phyloP scores from a whole-genome alignment of 2,797 vertebrate genomes.

The Poeciliopsis gracilis region DNA sequence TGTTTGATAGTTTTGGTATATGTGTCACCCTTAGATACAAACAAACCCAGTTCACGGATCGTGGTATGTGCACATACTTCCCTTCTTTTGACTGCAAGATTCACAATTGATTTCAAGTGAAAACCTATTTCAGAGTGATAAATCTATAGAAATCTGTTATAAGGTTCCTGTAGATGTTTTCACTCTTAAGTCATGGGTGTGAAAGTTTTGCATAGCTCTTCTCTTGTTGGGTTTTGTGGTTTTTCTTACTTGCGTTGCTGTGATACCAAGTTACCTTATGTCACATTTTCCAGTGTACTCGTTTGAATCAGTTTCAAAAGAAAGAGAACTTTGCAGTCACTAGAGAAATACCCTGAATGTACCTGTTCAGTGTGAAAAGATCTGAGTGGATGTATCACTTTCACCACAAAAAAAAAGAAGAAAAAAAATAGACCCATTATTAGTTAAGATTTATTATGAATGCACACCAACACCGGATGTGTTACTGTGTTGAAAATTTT shows the following conservation, averaged over 20 bases:
- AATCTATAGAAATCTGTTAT: not conserved
- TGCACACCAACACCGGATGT: slow-evolving; percentile 58
- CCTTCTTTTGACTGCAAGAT: not conserved
- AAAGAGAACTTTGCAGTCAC: slow-evolving; percentile 5
- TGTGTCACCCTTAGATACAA: slow-evolving; percentile 40
- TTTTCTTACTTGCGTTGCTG: slow-evolving; percentile 32
- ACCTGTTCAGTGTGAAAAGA: not conserved
- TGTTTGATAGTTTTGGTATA: slow-evolving; percentile 56
- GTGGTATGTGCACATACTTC: slow-evolving; percentile 20
- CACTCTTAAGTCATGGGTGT: no score
- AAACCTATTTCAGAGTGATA: not conserved
- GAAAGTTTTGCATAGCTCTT: not conserved
- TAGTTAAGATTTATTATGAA: slow-evolving; percentile 64
- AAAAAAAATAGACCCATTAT: slow-evolving; percentile 39
- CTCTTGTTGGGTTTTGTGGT: slow-evolving; percentile 20
- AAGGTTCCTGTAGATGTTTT: not conserved
- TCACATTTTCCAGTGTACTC: slow-evolving; percentile 6
- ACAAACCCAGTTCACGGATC: slow-evolving; percentile 11
- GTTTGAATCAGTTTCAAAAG: slow-evolving; percentile 35
- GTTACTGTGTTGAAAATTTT: slow-evolving; percentile 61
- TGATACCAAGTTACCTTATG: slow-evolving; percentile 19
- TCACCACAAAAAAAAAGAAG: not conserved
- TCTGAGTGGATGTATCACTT: slow-evolving; percentile 3
- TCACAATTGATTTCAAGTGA: not conserved
- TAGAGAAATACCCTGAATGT: not conserved